These are phyloP conservation scores for Papilio machaon DNA, from an alignment of 1,140 invertebrate species.

Conservation along the genomic window DNA sequence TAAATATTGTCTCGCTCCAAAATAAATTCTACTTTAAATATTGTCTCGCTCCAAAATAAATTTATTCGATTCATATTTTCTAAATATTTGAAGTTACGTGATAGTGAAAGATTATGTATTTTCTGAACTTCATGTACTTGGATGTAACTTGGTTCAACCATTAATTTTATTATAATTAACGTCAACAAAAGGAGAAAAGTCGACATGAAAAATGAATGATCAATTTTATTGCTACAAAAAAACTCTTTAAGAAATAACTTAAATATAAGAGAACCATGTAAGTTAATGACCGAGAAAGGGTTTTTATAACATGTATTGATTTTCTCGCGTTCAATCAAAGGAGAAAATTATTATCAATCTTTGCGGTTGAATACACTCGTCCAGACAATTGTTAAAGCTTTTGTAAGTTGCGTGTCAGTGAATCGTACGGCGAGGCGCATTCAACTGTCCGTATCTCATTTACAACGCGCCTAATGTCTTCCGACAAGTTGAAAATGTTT, in stretches of 20 bases:
- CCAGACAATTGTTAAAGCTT: constrained; percentile 1
- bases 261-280: neutral
- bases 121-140: too few relatives aligned
- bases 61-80: too few relatives aligned
- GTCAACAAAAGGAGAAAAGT: neutral
- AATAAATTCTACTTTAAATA: neutral
- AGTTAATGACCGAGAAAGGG: neutral
- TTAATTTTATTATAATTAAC: neutral
- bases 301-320: neutral
- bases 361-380: constrained; percentile 8
- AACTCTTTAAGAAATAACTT: neutral
- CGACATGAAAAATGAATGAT: neutral
- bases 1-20: neutral
- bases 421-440: constrained; percentile 24
- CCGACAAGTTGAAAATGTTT: constrained; percentile 31
- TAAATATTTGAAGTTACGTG: too few relatives aligned
- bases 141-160: neutral
- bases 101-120: too few relatives aligned
- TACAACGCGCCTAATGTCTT: constrained; percentile 38
- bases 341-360: constrained; percentile 21
- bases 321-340: constrained; percentile 14
- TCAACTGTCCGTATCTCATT: constrained; percentile 33
- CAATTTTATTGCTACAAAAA: neutral
- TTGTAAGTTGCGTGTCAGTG: constrained; percentile 32
- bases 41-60: too few relatives aligned